Percentiles rank a stretch among this genome's conserved stretches.
phyloP scores from a whole-genome alignment of 2,888 invertebrate genomes.

The Pachycephus smyrnensis region DNA sequence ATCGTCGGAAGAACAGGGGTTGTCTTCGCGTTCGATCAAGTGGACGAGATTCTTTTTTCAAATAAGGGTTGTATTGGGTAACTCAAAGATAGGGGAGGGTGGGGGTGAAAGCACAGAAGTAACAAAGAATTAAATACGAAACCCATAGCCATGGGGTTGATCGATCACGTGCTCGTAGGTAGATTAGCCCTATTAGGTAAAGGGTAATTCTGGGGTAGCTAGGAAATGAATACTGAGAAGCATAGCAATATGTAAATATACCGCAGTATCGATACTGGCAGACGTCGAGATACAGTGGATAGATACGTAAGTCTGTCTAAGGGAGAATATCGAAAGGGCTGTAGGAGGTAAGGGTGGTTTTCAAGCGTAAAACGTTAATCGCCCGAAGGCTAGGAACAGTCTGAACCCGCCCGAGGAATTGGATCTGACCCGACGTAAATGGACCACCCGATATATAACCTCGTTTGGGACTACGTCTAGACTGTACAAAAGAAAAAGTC shows the following conservation, averaged over 20 bases:
- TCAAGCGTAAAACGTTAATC: conserved; percentile 5
- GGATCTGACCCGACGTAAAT: neutral
- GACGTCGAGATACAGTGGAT: neutral
- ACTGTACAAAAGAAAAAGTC: neutral
- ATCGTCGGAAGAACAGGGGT: neutral
- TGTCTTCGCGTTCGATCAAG: neutral
- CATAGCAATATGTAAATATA: neutral
- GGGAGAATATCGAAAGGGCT: neutral
- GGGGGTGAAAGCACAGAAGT: neutral
- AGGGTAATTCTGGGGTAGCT: neutral
- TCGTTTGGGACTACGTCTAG: neutral
- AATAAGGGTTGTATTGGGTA: neutral
- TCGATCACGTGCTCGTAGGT: neutral
- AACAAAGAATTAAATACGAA: neutral
- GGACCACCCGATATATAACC: neutral
- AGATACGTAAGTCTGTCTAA: neutral
- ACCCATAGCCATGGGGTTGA: neutral
- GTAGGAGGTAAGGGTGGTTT: neutral
- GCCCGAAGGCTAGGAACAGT: neutral
- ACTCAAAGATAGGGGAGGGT: neutral
- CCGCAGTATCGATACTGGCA: neutral
- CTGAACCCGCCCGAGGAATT: neutral
- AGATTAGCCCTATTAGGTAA: neutral
- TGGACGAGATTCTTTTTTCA: neutral
- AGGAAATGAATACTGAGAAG: neutral